Conservation (phyloP, 2,888 invertebrate genomes). For the Cheiracanthium punctorium region DNA sequence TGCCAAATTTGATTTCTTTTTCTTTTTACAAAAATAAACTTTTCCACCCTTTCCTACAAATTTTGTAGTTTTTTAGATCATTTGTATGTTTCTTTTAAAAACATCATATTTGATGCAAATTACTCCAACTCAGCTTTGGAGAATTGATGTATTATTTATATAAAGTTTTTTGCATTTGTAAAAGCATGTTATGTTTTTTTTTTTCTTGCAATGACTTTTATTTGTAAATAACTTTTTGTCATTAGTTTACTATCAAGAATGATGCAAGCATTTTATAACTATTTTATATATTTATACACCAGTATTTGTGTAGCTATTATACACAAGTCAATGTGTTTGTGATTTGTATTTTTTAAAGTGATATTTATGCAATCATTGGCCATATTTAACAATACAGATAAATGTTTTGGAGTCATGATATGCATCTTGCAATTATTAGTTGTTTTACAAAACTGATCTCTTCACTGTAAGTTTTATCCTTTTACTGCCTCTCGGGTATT, state of each 20-base stretch:
- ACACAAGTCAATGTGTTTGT: constrained; percentile 41
- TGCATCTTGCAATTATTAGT: no score
- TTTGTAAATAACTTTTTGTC: constrained; percentile 47
- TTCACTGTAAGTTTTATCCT: no score
- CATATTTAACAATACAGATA: constrained; percentile 27
- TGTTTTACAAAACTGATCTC: no score
- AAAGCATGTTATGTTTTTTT: constrained; percentile 39
- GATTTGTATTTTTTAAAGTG: constrained; percentile 58
- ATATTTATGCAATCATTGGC: constrained; percentile 51
- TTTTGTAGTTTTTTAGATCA: constrained; percentile 4
- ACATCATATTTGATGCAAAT: constrained; percentile 8
- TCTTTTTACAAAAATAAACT: background rate
- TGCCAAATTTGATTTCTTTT: constrained; percentile 45
- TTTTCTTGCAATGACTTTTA: constrained; percentile 35
- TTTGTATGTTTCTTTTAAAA: constrained; percentile 17
- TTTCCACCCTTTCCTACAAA: constrained; percentile 4
- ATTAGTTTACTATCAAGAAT: constrained; percentile 15
- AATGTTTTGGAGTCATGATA: no score
- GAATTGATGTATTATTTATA: constrained; percentile 43
- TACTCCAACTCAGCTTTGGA: constrained; percentile 31
- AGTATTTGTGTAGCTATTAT: constrained; percentile 51
- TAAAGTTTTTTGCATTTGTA: constrained; percentile 41
- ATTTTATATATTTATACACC: constrained; percentile 67
- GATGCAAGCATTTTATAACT: constrained; percentile 55
- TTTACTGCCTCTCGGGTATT: no score